Conservation (phyloP, 2,797 vertebrate species). For the Acanthurus leucopareius region DNA sequence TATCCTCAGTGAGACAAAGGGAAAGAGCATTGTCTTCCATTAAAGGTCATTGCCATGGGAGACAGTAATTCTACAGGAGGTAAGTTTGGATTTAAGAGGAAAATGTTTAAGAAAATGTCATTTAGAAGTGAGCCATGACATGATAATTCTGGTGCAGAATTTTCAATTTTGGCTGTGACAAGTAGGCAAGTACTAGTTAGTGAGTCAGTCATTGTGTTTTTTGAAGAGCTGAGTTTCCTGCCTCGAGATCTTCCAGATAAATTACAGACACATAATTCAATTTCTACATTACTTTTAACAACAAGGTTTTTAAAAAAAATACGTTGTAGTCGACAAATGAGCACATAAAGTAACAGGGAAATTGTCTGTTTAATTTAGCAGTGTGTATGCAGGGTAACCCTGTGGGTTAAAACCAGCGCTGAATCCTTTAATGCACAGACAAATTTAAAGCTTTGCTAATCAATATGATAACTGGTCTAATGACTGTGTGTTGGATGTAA, state of each 20-base stretch:
- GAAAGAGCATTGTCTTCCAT: neutral
- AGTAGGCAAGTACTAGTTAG: neutral
- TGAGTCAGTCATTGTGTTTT: neutral
- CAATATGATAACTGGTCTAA: neutral
- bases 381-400: no score
- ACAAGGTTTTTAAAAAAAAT: neutral
- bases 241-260: neutral
- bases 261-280: neutral
- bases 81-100: slow-evolving; percentile 46
- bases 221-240: neutral
- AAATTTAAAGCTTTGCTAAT: neutral
- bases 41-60: slow-evolving; percentile 9
- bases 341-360: neutral
- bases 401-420: neutral
- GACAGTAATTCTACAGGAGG: rapidly evolving
- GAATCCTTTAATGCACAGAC: neutral
- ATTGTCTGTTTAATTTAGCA: neutral
- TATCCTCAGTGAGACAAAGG: neutral
- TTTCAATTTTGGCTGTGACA: neutral
- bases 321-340: neutral
- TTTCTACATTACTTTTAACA: neutral
- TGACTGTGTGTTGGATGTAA: neutral
- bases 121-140: neutral
- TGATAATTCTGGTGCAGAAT: neutral
- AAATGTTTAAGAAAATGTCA: neutral